Evolutionary conservation across 2,113 vertebrate genomes (phyloP).

Genomic region (Motacilla tschutschensis): DNA sequence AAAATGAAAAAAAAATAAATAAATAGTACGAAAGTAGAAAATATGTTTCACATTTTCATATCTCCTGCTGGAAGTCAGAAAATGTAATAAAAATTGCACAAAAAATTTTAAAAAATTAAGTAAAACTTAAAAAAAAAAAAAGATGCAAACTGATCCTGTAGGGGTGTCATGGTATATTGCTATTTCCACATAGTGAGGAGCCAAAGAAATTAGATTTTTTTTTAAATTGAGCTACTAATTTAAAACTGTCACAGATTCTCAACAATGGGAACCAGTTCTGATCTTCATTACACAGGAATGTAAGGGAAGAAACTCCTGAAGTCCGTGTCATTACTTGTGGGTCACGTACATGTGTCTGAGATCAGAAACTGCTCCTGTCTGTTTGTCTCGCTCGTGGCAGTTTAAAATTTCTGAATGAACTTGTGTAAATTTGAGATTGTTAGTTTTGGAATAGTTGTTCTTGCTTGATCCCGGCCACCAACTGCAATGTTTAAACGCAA

Average conservation of each 20-base stretch:
- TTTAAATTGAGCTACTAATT: slow-evolving; percentile 56
- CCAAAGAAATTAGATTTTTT: slow-evolving; percentile 80
- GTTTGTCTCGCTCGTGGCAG: slow-evolving; percentile 49
- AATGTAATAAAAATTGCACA: slow-evolving; percentile 75
- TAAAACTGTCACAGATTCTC: slow-evolving; percentile 34
- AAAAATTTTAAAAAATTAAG: slow-evolving; percentile 47
- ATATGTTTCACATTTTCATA: slow-evolving; percentile 76
- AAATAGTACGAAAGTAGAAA: slow-evolving; percentile 71
- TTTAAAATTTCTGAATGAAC: slow-evolving; percentile 56
- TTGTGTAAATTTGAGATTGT: slow-evolving; percentile 55
- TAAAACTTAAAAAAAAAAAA: slow-evolving; percentile 66
- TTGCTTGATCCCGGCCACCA: slow-evolving; percentile 71
- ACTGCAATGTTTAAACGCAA: slow-evolving; percentile 60
- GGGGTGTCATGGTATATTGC: slow-evolving; percentile 75
- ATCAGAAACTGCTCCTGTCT: slow-evolving; percentile 24
- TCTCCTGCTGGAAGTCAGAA: slow-evolving; percentile 80
- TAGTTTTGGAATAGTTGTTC: slow-evolving; percentile 47
- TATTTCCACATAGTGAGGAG: slow-evolving; percentile 80
- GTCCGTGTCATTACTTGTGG: background rate
- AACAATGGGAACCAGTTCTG: slow-evolving; percentile 15
- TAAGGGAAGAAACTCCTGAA: background rate
- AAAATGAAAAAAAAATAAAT: slow-evolving; percentile 65
- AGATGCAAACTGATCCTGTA: slow-evolving; percentile 74
- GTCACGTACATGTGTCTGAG: background rate
- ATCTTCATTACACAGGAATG: background rate